Base-by-base conservation (phyloP, 1,140 invertebrate species). In the Ceratosolen solmsi region DNA sequence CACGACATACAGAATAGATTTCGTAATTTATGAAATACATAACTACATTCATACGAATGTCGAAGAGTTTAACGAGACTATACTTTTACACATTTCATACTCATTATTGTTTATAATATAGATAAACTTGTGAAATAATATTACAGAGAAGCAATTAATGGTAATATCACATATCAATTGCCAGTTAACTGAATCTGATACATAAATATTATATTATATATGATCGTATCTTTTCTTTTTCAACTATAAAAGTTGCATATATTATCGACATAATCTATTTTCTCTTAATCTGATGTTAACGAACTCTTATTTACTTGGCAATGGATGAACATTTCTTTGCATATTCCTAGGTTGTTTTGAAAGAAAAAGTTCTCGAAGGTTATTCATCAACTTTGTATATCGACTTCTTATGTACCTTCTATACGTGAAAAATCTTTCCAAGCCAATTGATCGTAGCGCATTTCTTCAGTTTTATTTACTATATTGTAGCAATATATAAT, bases 391-490 rank as follows among this genome's bases (percentile, higher is more conserved):
- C n/a, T 60, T 49, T 60, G 25, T 56, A 58, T 27, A 22, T 56
- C 20, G 54, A 78, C 63, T 36, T 68, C 36, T 76, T 76, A 27
- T 8, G 30, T 33, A 11, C 22, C 22, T 51, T 22, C 7, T 65
- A 33, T 30, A 33, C 25, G 75, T 25, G 27, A 7, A 63, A 63
- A 77, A 77, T 68, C 58, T 78, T 49, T 78, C 20, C 13, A 49
- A 78, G 63, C 22, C 76, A 70, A 70, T 78, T 70, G 63, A 78
- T 78, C 49, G 63, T 51, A 36, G 46, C 41, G 65, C 41, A 60
- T 78, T 54, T 68, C 60, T 72, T 41, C 38, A 79, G 9, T 79
- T 72, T 56, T 68, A 65, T 79, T 79, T 56, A 79, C 51, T 33
- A 51, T 60, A 72, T 58, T 72, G 51, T n/a, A 9, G 41, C 5